Percentiles rank a stretch among this genome's conserved stretches.
phyloP scores from a whole-genome alignment of 2,888 invertebrate species.

The Ichneumoninae sp. region DNA sequence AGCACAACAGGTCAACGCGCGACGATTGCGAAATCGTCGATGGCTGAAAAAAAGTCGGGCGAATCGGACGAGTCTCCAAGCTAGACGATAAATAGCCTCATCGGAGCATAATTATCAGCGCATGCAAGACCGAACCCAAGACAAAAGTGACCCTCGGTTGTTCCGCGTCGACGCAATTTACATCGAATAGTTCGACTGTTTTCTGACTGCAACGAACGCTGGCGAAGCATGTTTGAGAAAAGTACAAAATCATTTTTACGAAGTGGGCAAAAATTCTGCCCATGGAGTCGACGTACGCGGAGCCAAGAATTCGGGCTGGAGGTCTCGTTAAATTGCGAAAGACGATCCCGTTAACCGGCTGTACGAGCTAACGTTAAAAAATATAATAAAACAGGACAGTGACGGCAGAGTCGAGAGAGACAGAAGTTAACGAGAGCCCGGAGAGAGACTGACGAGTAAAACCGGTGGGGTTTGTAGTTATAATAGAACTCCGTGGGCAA shows the following conservation, averaged over 20 bases:
- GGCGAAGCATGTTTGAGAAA: too few species aligned
- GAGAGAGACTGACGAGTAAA: slow-evolving; percentile 8
- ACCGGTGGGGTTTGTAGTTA: slow-evolving; percentile 1
- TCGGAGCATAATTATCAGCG: slow-evolving; percentile 26
- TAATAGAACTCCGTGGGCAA: slow-evolving; percentile 3
- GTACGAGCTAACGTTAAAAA: slow-evolving; percentile 29
- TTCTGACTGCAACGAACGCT: not conserved
- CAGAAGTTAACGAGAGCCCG: slow-evolving; percentile 31
- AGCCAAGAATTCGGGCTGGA: not conserved
- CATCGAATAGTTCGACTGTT: not conserved
- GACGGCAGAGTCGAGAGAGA: not conserved
- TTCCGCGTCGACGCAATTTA: not conserved
- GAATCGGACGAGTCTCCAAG: not conserved
- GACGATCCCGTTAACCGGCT: slow-evolving; percentile 24
- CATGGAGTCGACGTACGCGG: too few species aligned
- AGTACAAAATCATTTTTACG: too few species aligned
- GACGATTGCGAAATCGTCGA: not conserved
- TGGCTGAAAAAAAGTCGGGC: not conserved
- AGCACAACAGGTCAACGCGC: not conserved
- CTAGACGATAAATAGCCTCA: slow-evolving; percentile 8
- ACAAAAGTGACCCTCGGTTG: slow-evolving; percentile 4
- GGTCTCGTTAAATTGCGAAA: slow-evolving; percentile 1
- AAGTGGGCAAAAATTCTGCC: too few species aligned
- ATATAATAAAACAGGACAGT: not conserved
- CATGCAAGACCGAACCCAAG: slow-evolving; percentile 6